These are phyloP conservation scores for Anticlea derivata DNA, from an alignment of 2,888 invertebrate species.

Conservation along the genomic window DNA sequence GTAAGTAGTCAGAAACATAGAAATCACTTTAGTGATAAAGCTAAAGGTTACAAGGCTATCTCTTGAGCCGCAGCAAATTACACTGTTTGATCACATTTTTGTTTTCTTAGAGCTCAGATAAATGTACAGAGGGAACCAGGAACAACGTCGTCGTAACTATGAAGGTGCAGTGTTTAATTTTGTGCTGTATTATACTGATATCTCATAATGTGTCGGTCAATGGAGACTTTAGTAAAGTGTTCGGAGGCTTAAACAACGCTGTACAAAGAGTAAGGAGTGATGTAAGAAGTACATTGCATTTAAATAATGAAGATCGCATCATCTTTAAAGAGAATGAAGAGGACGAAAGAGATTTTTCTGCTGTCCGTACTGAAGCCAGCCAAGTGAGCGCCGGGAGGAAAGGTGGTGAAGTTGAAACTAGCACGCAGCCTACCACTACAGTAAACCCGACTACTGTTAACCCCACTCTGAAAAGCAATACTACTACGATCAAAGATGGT, in stretches of 20 bases:
- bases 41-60: slow-evolving; percentile 16
- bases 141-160: slow-evolving; percentile 42
- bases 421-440: slow-evolving; percentile 22
- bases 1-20: not conserved
- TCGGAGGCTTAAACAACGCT: slow-evolving; percentile 45
- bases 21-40: not conserved
- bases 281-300: slow-evolving; percentile 38
- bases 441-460: slow-evolving; percentile 27
- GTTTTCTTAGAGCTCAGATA: slow-evolving; percentile 25
- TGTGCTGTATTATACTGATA: slow-evolving; percentile 44
- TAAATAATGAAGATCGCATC: slow-evolving; percentile 12
- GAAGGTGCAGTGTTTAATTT: slow-evolving; percentile 45
- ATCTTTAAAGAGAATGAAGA: slow-evolving; percentile 36
- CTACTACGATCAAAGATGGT: slow-evolving; percentile 49
- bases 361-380: slow-evolving; percentile 1
- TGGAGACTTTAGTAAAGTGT: slow-evolving; percentile 44
- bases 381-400: not conserved
- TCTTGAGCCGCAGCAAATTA: not conserved
- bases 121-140: slow-evolving; percentile 36
- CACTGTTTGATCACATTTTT: not conserved
- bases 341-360: not conserved
- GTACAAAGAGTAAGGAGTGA: slow-evolving; percentile 45
- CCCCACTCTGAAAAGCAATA: slow-evolving; percentile 25
- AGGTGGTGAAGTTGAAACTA: slow-evolving; percentile 5
- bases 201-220: slow-evolving; percentile 38